Evolutionary conservation across 2,797 vertebrate genomes (phyloP), one percentile per base, ranked within the genome.

Genomic region (Choloepus didactylus): DNA sequence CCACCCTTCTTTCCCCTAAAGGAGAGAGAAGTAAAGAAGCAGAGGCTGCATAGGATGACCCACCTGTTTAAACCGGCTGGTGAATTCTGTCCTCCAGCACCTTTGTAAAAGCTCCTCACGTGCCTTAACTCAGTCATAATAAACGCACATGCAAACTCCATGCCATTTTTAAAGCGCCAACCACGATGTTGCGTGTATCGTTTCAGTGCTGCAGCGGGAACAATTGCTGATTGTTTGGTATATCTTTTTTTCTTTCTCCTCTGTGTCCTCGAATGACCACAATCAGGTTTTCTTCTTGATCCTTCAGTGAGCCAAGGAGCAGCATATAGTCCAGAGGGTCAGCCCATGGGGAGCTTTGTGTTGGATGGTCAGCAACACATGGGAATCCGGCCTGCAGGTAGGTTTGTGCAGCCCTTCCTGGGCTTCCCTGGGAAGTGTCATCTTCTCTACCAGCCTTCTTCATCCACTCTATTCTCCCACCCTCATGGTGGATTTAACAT

Each of bases 221-320:
- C 99, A 98, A 98, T 99, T 99, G 99, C 99, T 99, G 99, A 99
- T 99, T 99, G 99, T 99, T 99, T 99, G 99, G 99, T 99, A 97
- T 99, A 98, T 99, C 99, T 99, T 99, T 98, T 99, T 99, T 99
- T 99, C 99, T 99, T 99, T 99, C 98, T 98, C 99, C 99, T 99
- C 99, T 99, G 99, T 99, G 99, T 99, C 99, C 99, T 99, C 99
- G 99, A 99, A 99, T 99, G 99, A 99, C 99, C 99, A 99, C 99
- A 99, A 99, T 99, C 99, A 99, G 99, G 99, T 99, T 99, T 99
- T 99, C 99, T 99, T 99, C 99, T 99, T 99, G 99, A 99, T 99
- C 99, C 99, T 99, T 99, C 99, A 99, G 99, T 99, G 99, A 99
- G 99, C 99, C 99, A 99, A 99, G 99, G 99, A 99, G 99, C 99